A percentile compares a stretch with the other conserved stretches of the same genome.
Conservation (phyloP, 1,140 invertebrate species). For the Diorhabda sublineata region DNA sequence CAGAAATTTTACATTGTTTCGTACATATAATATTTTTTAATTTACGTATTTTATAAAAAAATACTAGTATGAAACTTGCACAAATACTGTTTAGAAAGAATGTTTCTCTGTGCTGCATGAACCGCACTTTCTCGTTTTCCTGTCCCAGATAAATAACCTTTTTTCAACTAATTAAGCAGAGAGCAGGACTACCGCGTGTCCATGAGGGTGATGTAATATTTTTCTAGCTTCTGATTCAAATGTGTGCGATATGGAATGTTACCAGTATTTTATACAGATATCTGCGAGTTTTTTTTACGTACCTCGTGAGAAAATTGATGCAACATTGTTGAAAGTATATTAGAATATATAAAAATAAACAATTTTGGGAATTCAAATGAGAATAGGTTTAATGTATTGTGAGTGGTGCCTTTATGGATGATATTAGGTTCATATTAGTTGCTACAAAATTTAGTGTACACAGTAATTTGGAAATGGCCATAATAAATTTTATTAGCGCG, state of each 20-base stretch:
- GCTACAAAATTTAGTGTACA: no score
- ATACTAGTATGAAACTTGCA: slow-evolving; percentile 8
- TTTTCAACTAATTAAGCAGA: slow-evolving; percentile 22
- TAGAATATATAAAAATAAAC: no score
- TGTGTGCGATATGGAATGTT: background rate
- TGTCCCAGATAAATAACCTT: slow-evolving; percentile 17
- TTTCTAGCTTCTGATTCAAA: background rate
- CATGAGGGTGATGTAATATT: slow-evolving; percentile 6
- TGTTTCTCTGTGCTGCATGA: slow-evolving; percentile 38
- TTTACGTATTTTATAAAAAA: no score
- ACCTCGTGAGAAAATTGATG: background rate
- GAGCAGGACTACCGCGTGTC: slow-evolving; percentile 39
- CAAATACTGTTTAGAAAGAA: slow-evolving; percentile 21
- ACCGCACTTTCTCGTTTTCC: slow-evolving; percentile 29
- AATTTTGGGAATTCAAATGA: no score
- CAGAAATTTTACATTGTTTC: no score
- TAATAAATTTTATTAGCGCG: no score
- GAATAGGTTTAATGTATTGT: no score
- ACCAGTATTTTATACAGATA: background rate
- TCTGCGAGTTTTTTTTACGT: background rate
- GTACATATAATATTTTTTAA: no score
- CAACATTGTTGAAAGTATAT: no score
- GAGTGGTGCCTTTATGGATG: no score
- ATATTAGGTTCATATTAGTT: no score
- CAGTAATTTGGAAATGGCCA: no score